phyloP scores from a whole-genome alignment of 2,797 vertebrate species.

The Mionectes olivaceus region DNA sequence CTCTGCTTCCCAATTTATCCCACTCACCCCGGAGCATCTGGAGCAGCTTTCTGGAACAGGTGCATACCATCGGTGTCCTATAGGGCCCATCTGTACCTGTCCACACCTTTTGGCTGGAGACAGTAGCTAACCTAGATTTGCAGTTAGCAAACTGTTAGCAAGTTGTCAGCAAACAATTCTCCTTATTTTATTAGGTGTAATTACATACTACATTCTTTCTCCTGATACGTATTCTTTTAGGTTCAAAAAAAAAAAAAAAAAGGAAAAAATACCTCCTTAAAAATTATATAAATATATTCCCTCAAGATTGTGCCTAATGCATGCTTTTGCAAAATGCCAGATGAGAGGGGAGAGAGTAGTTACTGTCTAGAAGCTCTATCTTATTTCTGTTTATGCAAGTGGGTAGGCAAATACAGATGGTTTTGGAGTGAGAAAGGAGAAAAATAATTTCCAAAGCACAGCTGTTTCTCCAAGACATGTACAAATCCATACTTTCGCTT shows the following conservation, averaged over 20 bases:
- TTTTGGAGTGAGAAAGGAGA: background rate
- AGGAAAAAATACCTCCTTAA: background rate
- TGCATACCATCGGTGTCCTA: background rate
- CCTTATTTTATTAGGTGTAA: background rate
- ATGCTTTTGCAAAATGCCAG: background rate
- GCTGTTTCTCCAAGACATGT: background rate
- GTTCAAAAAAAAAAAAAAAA: background rate
- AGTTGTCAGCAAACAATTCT: background rate
- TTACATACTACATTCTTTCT: background rate
- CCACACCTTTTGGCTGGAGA: background rate
- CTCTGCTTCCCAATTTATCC: background rate
- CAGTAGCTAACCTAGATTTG: background rate
- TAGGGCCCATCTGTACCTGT: background rate
- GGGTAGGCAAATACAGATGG: background rate
- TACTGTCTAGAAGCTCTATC: background rate
- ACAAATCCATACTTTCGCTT: background rate
- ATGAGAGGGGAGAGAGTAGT: background rate
- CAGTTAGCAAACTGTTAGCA: background rate
- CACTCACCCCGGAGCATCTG: background rate
- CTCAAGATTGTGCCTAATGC: background rate
- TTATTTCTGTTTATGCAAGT: background rate
- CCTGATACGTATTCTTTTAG: background rate
- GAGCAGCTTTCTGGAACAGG: conserved; percentile 21
- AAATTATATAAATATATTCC: background rate
- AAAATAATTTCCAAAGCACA: background rate